These are phyloP conservation scores for Antheraea assamensis DNA, from an alignment of 2,888 invertebrate genomes.

Conservation along the genomic window DNA sequence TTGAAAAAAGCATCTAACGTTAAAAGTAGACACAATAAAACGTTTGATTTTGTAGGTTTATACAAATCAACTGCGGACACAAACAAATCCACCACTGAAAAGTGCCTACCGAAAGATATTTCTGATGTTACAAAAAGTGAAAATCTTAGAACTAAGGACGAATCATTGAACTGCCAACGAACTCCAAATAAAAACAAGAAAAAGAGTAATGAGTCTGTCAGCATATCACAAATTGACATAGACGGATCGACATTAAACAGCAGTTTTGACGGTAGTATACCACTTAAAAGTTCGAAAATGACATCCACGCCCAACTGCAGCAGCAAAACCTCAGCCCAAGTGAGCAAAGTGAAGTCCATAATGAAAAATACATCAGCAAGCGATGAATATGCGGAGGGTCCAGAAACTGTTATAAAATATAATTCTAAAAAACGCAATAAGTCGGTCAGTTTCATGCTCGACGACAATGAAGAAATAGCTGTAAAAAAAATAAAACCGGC, in stretches of 20 bases:
- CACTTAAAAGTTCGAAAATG: conserved; percentile 35
- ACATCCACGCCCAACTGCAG: conserved; percentile 52
- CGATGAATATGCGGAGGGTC: conserved; percentile 38
- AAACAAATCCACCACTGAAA: conserved; percentile 39
- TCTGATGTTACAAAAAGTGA: conserved; percentile 27
- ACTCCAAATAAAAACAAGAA: conserved; percentile 48
- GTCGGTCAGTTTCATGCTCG: conserved; percentile 70
- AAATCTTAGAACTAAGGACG: conserved; percentile 32
- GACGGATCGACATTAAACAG: conserved; percentile 43
- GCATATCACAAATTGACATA: conserved; percentile 46
- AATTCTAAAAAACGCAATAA: conserved; percentile 70
- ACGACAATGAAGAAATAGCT: conserved; percentile 57
- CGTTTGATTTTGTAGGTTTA: conserved; percentile 57
- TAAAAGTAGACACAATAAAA: conserved; percentile 44
- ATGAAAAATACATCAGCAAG: conserved; percentile 47
- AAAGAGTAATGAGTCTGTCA: conserved; percentile 42
- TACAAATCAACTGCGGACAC: conserved; percentile 60
- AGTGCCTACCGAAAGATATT: conserved; percentile 33
- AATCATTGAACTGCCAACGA: conserved; percentile 37
- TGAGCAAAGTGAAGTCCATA: conserved; percentile 54
- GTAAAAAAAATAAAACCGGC: conserved; percentile 65
- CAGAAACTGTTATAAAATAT: conserved; percentile 25
- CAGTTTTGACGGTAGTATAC: conserved; percentile 31
- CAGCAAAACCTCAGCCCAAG: conserved; percentile 28
- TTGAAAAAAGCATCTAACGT: conserved; percentile 35